phyloP scores from a whole-genome alignment of 53 echinoderm and acorn worm species.

The Zoroaster sp. region DNA sequence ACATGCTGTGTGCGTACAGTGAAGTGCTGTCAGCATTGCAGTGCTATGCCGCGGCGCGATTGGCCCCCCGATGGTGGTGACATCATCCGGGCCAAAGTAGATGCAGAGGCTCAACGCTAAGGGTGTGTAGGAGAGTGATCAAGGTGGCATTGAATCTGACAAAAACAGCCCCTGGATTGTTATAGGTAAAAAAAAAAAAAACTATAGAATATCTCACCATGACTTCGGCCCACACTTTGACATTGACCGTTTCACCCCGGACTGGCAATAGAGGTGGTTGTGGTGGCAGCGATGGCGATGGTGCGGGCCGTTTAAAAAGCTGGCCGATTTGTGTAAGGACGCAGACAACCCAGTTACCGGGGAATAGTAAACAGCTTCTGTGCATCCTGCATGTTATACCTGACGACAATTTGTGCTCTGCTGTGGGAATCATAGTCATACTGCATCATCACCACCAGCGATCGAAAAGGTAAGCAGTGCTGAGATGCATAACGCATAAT shows the following conservation, averaged over 20 bases:
- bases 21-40: not conserved
- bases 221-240: not conserved
- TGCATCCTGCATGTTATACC: constrained; percentile 4
- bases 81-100: not conserved
- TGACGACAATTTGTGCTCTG: not conserved
- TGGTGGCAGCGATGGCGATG: not conserved
- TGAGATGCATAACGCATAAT: not conserved
- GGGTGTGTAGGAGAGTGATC: not conserved
- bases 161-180: not conserved
- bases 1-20: not conserved
- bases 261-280: not conserved
- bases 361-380: constrained; percentile 28
- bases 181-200: not conserved
- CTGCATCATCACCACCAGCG: not conserved
- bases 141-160: constrained; percentile 2
- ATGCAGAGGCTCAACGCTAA: not conserved
- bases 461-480: not conserved
- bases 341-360: constrained; percentile 4
- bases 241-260: constrained; percentile 30
- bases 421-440: too few relatives aligned
- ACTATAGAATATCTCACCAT: constrained; percentile 11
- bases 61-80: not conserved
- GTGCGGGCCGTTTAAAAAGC: constrained; percentile 27
- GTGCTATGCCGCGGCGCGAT: not conserved
- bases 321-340: not conserved